phyloP scores from a whole-genome alignment of 2,113 vertebrate genomes.

The Pangasianodon gigas region DNA sequence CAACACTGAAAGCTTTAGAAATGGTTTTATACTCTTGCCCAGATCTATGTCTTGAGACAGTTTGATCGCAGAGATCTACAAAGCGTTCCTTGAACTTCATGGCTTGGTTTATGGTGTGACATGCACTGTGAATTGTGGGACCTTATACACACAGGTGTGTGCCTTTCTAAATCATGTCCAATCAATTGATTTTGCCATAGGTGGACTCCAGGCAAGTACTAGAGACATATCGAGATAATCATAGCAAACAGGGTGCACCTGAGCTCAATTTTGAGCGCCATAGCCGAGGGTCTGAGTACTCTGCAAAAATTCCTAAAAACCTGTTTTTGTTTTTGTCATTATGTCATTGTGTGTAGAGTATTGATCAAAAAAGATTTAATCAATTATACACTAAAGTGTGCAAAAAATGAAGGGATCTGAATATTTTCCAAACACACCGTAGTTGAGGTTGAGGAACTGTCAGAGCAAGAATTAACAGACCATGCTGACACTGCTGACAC shows the following conservation, averaged over 20 bases:
- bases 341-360: neutral
- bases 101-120: neutral
- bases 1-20: neutral
- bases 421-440: too few relatives aligned
- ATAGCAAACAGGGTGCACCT: neutral
- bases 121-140: neutral
- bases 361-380: neutral
- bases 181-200: neutral
- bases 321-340: neutral
- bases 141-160: neutral
- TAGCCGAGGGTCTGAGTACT: neutral
- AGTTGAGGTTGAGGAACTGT: neutral
- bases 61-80: neutral
- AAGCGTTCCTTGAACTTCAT: neutral
- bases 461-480: too few relatives aligned
- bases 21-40: neutral
- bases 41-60: neutral
- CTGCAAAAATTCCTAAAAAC: neutral
- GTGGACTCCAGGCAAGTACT: neutral
- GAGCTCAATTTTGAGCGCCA: neutral
- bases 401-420: too few relatives aligned
- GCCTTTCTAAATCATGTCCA: neutral
- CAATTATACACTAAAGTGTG: too few relatives aligned
- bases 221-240: neutral
- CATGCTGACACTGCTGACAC: too few relatives aligned